Base-by-base conservation (phyloP, 2,113 vertebrate species). In the Vimba vimba region DNA sequence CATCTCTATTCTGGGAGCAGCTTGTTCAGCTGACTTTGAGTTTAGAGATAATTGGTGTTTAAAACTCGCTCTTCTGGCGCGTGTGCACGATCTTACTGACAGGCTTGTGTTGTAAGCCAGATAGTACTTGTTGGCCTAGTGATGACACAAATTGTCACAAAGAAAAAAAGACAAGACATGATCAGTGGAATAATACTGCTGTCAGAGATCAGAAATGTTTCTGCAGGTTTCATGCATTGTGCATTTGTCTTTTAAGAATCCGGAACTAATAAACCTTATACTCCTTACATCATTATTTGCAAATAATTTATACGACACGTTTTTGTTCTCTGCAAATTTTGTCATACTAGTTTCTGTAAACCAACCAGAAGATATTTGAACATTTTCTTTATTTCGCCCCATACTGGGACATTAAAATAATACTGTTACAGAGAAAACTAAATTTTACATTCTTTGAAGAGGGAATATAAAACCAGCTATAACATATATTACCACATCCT, bases 21-120 rank as follows among this genome's bases (percentile, higher is more conserved):
- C n/a, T 62, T 13, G n/a, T 25, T 80, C 6, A 64, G 79, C 45
- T 64, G 60, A 45, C 57, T 80, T 80, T 64, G 78, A 80, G 33
- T 11, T 64, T 3, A 80, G 15, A 59, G 64, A 81, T 86, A 75
- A 81, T 66, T 50, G 68, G 50, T 66, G 84, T 36, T 79, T 85
- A 64, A 78, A 69, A 69, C 43, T 68, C 60, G 25, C 30, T 52
- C 59, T 57, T 69, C 43, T 21, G 10, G 83, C 33, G 15, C 57
- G 27, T 59, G 55, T 25, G 33, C 55, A 84, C 30, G 57, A 27
- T 77, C 59, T 52, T 52, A 66, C 59, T 85, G 73, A 23, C 74
- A 85, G 71, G 25, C 59, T 15, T 78, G 55, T 39, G 30, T 15
- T 78, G 55, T 39, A 23, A 4, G 19, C 4, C 6, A 25, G 57